phyloP scores from a whole-genome alignment of 2,113 vertebrate species.

The Corythaeola cristata region DNA sequence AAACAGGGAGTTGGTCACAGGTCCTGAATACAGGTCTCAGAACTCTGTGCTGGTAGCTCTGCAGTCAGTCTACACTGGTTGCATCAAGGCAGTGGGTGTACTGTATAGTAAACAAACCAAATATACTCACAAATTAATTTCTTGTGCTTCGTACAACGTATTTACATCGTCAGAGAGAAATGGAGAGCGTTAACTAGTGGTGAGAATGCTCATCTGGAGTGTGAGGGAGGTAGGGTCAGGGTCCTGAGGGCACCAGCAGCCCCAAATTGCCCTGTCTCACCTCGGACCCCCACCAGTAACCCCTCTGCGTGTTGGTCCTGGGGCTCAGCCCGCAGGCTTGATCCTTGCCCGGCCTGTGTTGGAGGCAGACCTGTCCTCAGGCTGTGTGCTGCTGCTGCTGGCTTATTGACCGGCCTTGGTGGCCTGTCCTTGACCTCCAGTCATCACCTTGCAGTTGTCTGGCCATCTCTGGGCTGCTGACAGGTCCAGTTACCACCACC shows the following conservation, averaged over 20 bases:
- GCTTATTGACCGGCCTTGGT: not conserved
- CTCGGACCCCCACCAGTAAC: rapidly evolving
- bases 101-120: not conserved
- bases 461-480: not conserved
- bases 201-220: rapidly evolving
- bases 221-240: not conserved
- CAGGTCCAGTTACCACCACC: not conserved
- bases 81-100: not conserved
- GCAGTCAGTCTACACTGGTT: not conserved
- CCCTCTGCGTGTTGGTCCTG: not conserved
- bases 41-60: not conserved
- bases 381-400: not conserved
- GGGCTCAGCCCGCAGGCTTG: not conserved
- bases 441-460: not conserved
- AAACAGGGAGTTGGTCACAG: not conserved
- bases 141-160: not conserved
- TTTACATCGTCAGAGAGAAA: not conserved
- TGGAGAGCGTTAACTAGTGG: not conserved
- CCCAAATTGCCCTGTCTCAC: rapidly evolving
- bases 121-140: not conserved
- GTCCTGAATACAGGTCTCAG: not conserved
- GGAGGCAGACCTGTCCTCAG: rapidly evolving
- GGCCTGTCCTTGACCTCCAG: not conserved
- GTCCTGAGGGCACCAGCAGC: not conserved
- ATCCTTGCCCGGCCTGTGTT: not conserved